phyloP scores from a whole-genome alignment of 2,888 invertebrate species.

The Ectobius pallidus region DNA sequence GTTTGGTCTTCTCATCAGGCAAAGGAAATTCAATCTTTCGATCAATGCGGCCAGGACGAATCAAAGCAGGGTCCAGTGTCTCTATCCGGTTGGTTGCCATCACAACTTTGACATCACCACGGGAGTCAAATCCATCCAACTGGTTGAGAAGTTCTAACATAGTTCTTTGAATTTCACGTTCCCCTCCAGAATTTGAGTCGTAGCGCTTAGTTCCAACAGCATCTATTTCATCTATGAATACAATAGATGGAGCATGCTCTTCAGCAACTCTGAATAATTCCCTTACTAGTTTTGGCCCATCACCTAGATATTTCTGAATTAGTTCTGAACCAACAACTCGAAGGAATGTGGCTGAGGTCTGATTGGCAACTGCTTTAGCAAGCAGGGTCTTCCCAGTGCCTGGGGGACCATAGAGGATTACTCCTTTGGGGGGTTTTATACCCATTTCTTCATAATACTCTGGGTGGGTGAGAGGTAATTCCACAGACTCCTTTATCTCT shows the following conservation, averaged over 20 bases:
- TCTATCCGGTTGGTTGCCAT: conserved; percentile 99
- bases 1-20: conserved; percentile 98
- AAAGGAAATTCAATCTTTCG: conserved; percentile 99
- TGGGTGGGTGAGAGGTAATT: conserved; percentile 97
- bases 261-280: conserved; percentile 99
- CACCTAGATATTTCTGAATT: conserved; percentile 98
- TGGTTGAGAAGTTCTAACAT: conserved; percentile 99
- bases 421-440: conserved; percentile 98
- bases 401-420: conserved; percentile 96
- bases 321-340: conserved; percentile 99
- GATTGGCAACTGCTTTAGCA: conserved; percentile 99
- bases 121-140: conserved; percentile 95
- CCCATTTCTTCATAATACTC: conserved; percentile 99
- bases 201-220: conserved; percentile 95
- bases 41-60: conserved; percentile 98
- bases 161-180: conserved; percentile 98
- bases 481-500: conserved; percentile 98
- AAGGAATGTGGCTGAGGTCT: conserved; percentile 98
- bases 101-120: conserved; percentile 95
- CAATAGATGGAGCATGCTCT: conserved; percentile 99
- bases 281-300: conserved; percentile 97
- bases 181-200: conserved; percentile 99
- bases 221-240: conserved; percentile 99
- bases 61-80: conserved; percentile 96
- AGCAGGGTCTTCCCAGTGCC: conserved; percentile 98